phyloP scores from a whole-genome alignment of 2,888 invertebrate genomes.

The Oxyteleia sp. region DNA sequence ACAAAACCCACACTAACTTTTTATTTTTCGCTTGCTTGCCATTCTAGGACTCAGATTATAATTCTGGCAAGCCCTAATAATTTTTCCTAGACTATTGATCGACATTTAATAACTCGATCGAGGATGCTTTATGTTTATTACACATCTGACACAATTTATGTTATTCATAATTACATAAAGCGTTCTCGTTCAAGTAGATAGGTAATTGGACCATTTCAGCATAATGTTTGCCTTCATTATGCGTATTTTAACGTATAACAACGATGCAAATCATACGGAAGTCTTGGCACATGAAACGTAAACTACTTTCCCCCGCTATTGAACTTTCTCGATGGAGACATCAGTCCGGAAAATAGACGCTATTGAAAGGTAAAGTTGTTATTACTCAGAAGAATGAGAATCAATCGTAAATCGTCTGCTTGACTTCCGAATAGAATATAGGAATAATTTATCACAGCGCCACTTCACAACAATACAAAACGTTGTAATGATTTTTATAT shows the following conservation, averaged over 20 bases:
- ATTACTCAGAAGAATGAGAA: conserved; percentile 70
- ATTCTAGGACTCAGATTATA: no score
- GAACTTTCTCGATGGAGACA: conserved; percentile 74
- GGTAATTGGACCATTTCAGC: conserved; percentile 51
- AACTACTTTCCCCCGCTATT: conserved; percentile 78
- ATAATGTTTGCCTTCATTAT: conserved; percentile 46
- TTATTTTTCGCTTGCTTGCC: no score
- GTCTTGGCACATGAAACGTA: conserved; percentile 77
- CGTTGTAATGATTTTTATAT: conserved; percentile 15
- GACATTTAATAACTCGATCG: conserved; percentile 2
- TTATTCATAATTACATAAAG: conserved; percentile 53
- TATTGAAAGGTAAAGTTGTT: conserved; percentile 75
- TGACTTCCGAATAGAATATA: conserved; percentile 50
- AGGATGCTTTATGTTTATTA: conserved; percentile 12
- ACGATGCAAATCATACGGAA: conserved; percentile 66
- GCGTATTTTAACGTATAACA: conserved; percentile 36
- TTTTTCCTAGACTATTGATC: background rate
- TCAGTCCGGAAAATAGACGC: conserved; percentile 72
- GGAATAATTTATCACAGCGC: conserved; percentile 61
- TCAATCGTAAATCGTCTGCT: conserved; percentile 62
- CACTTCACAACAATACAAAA: conserved; percentile 28
- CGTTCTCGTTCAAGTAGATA: conserved; percentile 22
- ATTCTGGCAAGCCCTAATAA: no score
- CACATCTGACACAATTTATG: conserved; percentile 2
- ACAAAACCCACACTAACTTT: no score